Conservation (phyloP, 2,888 invertebrate species). For the Halocaridina rubra region DNA sequence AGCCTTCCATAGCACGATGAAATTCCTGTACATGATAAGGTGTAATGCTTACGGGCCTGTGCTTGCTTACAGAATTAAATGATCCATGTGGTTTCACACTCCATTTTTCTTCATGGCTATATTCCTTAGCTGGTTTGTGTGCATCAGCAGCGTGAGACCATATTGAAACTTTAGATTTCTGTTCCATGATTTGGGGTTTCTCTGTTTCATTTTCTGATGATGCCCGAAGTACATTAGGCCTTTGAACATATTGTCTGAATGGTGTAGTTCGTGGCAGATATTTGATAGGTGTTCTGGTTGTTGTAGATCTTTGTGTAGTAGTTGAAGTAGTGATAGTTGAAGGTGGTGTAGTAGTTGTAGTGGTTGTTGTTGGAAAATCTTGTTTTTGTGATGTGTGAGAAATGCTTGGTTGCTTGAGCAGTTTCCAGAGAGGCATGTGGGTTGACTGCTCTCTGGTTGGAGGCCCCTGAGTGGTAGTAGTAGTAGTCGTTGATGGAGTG, state of each 20-base stretch:
- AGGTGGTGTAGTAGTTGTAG: slow-evolving; percentile 1
- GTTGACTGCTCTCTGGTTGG: neutral
- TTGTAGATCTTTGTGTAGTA: neutral
- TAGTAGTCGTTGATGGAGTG: neutral
- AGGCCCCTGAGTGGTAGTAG: neutral
- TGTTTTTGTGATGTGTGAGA: neutral
- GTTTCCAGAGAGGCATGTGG: slow-evolving; percentile 45
- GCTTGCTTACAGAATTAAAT: slow-evolving; percentile 16
- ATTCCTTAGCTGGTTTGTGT: slow-evolving; percentile 17
- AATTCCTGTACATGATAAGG: slow-evolving; percentile 55
- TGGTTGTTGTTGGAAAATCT: neutral
- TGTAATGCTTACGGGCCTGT: slow-evolving; percentile 17
- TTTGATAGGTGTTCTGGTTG: neutral
- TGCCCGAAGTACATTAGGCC: neutral
- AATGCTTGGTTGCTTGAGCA: slow-evolving; percentile 41
- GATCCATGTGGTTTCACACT: neutral
- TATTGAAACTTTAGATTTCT: slow-evolving; percentile 22
- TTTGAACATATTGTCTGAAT: neutral
- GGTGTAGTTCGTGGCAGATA: neutral
- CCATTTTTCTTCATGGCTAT: slow-evolving; percentile 11
- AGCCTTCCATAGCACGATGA: slow-evolving; percentile 41
- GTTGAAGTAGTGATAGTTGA: neutral
- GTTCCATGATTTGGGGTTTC: slow-evolving; percentile 19
- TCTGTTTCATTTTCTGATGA: neutral
- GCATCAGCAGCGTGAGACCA: slow-evolving; percentile 3